These are phyloP conservation scores for Morpho helenor DNA, from an alignment of 2,888 invertebrate genomes.

Conservation along the genomic window DNA sequence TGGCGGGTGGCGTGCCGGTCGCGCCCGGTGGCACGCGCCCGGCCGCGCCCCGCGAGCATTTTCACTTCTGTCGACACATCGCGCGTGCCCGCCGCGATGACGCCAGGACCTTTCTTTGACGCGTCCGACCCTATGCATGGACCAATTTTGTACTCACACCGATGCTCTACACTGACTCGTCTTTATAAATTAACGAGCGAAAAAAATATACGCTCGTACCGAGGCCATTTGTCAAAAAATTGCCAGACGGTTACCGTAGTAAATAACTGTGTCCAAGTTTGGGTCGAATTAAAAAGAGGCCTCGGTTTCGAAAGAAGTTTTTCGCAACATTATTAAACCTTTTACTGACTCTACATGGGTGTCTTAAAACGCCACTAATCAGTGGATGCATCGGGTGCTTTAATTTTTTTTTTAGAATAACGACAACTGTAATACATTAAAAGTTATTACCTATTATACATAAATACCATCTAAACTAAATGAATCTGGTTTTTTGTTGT, in stretches of 20 bases:
- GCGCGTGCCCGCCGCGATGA: slow-evolving; percentile 56
- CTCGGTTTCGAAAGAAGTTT: slow-evolving; percentile 26
- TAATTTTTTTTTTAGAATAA: slow-evolving; percentile 55
- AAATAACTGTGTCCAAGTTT: slow-evolving; percentile 45
- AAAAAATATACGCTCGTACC: slow-evolving; percentile 43
- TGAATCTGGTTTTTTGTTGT: slow-evolving; percentile 24
- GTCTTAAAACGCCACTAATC: slow-evolving; percentile 42
- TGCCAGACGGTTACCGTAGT: slow-evolving; percentile 49
- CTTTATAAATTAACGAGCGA: slow-evolving; percentile 56
- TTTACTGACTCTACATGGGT: slow-evolving; percentile 18
- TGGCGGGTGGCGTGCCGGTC: slow-evolving; percentile 42
- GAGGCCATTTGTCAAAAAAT: slow-evolving; percentile 61
- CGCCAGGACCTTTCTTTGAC: slow-evolving; percentile 64
- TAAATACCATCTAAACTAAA: slow-evolving; percentile 1
- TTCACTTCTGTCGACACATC: slow-evolving; percentile 70
- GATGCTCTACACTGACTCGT: slow-evolving; percentile 60
- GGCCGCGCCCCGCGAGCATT: slow-evolving; percentile 49
- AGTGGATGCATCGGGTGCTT: slow-evolving; percentile 69
- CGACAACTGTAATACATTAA: slow-evolving; percentile 48
- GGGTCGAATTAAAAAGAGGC: slow-evolving; percentile 36
- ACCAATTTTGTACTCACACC: slow-evolving; percentile 73
- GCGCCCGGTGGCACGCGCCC: slow-evolving; percentile 38
- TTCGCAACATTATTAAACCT: slow-evolving; percentile 15
- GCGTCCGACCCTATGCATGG: slow-evolving; percentile 56
- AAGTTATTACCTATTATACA: background rate